Conservation (phyloP, 2,888 invertebrate genomes). For the Napeogenes sylphis region DNA sequence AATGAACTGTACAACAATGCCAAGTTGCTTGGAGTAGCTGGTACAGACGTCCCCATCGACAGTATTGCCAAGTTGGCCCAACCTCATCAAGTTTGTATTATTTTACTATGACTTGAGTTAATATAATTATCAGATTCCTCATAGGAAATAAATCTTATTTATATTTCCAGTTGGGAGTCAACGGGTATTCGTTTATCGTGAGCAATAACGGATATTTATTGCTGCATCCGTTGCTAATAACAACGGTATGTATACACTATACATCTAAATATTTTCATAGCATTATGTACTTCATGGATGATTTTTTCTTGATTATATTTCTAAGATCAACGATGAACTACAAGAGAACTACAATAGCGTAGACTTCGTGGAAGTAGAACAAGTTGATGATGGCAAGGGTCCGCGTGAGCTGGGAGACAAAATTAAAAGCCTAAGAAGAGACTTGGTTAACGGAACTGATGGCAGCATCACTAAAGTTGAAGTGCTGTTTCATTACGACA, state of each 20-base stretch:
- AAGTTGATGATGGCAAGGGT: slow-evolving; percentile 82
- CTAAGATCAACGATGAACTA: slow-evolving; percentile 78
- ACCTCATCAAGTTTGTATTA: slow-evolving; percentile 83
- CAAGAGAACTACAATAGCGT: slow-evolving; percentile 98
- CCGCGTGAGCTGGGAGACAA: slow-evolving; percentile 81
- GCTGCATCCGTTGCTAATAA: slow-evolving; percentile 94
- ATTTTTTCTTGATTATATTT: slow-evolving; percentile 19
- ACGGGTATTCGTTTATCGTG: slow-evolving; percentile 96
- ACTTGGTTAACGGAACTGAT: slow-evolving; percentile 83
- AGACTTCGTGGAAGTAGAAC: slow-evolving; percentile 96
- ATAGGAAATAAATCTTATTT: not conserved
- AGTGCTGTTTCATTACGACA: slow-evolving; percentile 90
- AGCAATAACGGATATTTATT: slow-evolving; percentile 98
- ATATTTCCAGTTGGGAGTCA: slow-evolving; percentile 90
- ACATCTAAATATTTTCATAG: not conserved
- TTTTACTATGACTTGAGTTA: slow-evolving; percentile 4
- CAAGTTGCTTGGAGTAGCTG: slow-evolving; percentile 94
- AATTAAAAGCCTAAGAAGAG: slow-evolving; percentile 79
- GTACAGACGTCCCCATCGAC: slow-evolving; percentile 94
- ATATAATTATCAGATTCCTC: not conserved
- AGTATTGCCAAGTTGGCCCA: slow-evolving; percentile 93
- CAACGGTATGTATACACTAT: slow-evolving; percentile 81
- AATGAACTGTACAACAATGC: slow-evolving; percentile 81
- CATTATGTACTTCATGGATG: not conserved
- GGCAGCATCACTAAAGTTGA: slow-evolving; percentile 82